Evolutionary conservation across 2,888 invertebrate genomes (phyloP).

Genomic region (Sthenelais limicola): DNA sequence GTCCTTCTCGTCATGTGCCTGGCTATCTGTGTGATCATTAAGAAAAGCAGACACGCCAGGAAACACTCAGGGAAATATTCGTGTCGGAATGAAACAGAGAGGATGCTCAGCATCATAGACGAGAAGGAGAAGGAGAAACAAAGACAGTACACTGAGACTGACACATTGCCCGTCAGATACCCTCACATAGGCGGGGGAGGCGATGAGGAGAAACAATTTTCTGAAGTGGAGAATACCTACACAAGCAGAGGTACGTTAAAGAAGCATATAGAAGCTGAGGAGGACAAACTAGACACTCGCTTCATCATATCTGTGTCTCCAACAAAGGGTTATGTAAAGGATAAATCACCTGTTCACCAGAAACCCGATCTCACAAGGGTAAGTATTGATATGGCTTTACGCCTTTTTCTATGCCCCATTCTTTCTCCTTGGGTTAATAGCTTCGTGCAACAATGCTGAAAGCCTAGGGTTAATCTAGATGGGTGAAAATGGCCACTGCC

Average conservation of each 20-base stretch:
- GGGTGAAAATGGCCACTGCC: neutral
- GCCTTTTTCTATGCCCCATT: neutral
- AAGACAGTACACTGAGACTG: slow-evolving; percentile 20
- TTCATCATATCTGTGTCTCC: slow-evolving; percentile 30
- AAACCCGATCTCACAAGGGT: slow-evolving; percentile 36
- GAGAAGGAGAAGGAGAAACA: slow-evolving; percentile 7
- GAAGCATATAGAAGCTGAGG: slow-evolving; percentile 19
- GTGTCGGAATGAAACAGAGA: slow-evolving; percentile 10
- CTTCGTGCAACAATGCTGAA: neutral
- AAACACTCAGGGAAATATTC: slow-evolving; percentile 32
- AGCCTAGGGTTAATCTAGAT: neutral
- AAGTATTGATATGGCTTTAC: neutral
- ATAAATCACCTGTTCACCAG: slow-evolving; percentile 26
- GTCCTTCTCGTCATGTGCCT: slow-evolving; percentile 3
- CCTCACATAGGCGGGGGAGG: neutral
- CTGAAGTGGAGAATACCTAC: no score
- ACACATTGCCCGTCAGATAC: slow-evolving; percentile 1
- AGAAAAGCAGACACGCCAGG: slow-evolving; percentile 24
- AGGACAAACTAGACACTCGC: slow-evolving; percentile 28
- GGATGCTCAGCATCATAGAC: slow-evolving; percentile 22
- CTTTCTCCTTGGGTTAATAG: slow-evolving; percentile 2
- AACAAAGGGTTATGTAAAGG: slow-evolving; percentile 22
- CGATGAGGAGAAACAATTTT: slow-evolving; percentile 13
- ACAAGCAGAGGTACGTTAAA: no score
- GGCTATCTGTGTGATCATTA: slow-evolving; percentile 10